Base-by-base conservation (phyloP, 2,797 vertebrate species). In the Acestrorhynchus altus region DNA sequence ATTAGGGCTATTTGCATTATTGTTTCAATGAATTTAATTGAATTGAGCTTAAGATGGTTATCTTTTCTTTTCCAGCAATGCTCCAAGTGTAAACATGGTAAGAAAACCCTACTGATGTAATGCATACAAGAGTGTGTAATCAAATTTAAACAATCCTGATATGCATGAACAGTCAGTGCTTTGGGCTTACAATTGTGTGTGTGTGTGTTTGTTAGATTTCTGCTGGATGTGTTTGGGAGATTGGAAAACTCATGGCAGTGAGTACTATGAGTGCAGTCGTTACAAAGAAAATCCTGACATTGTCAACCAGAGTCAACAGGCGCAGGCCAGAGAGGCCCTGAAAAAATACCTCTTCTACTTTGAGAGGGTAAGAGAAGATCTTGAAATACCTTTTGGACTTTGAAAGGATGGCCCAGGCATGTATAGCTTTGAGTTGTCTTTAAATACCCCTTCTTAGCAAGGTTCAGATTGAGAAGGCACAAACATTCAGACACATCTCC, bases 301-400 rank as follows among this genome's bases (percentile, higher is more conserved):
- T 86, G 98, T 99, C 89, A 99, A 99, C 93, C 98, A 99, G 94
- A 99, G 98, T 91, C 98, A 99, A 91, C 98, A 99, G 93, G 98
- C 98, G 86, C 97, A 99, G 92, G 98, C 96, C 90, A 94, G 98
- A 86, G 97, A 99, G 90, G 97, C 98, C 79, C 96, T 99, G 83
- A 99, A 99, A 93, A 99, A 99, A 94, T 99, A 99, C 93, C 94
- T 99, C 90, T 99, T 99, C 94, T 99, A 99, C 95, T 99, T 99
- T 88, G 98, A 99, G 93, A 96, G 98, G 96, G 98, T 99, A 91
- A 91, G 95, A 85, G 44, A 81, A 6, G 31, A 35, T 6, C 31
- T 35, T 35, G 31, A 35, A 35, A 35, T 35, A 35, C 31, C 31
- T 35, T 35, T 35, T 35, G 31, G 2, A 35, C 31, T 35, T 35